Conservation (phyloP, 2,113 vertebrate species). For the Limnothrissa miodon region DNA sequence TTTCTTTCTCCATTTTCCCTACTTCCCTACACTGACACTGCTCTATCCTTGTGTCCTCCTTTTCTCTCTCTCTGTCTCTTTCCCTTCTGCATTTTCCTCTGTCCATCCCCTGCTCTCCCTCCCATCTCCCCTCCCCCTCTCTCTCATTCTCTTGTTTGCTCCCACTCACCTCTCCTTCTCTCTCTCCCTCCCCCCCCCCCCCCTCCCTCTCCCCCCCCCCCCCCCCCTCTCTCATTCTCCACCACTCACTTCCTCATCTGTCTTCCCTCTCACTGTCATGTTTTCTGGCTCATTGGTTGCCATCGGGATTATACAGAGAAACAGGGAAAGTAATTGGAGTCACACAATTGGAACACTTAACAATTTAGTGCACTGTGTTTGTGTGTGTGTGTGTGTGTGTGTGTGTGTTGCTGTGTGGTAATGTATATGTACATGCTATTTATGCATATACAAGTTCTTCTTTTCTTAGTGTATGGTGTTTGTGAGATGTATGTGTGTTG, state of each 20-base stretch:
- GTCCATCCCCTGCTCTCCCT: not conserved
- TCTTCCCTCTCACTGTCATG: not conserved
- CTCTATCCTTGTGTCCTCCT: too few relatives aligned
- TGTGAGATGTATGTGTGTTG: not conserved
- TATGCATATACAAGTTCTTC: not conserved
- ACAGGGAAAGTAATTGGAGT: constrained; percentile 4
- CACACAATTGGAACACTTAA: constrained; percentile 20
- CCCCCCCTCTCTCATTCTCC: not conserved
- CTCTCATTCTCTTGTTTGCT: too few relatives aligned
- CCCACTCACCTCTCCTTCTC: too few relatives aligned
- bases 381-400: not conserved
- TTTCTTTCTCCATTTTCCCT: not conserved
- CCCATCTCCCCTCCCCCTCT: too few relatives aligned
- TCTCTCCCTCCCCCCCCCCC: too few relatives aligned
- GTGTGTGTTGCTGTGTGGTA: not conserved
- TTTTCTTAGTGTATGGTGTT: not conserved
- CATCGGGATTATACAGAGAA: constrained; percentile 13
- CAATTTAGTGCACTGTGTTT: not conserved
- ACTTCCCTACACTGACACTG: not conserved
- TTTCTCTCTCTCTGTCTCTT: not conserved
- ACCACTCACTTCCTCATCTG: not conserved
- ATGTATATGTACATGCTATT: not conserved
- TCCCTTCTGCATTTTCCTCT: too few relatives aligned
- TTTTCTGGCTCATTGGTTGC: constrained; percentile 15
- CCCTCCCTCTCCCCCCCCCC: too few relatives aligned